phyloP scores from a whole-genome alignment of 2,888 invertebrate species.

The Phortica magna region DNA sequence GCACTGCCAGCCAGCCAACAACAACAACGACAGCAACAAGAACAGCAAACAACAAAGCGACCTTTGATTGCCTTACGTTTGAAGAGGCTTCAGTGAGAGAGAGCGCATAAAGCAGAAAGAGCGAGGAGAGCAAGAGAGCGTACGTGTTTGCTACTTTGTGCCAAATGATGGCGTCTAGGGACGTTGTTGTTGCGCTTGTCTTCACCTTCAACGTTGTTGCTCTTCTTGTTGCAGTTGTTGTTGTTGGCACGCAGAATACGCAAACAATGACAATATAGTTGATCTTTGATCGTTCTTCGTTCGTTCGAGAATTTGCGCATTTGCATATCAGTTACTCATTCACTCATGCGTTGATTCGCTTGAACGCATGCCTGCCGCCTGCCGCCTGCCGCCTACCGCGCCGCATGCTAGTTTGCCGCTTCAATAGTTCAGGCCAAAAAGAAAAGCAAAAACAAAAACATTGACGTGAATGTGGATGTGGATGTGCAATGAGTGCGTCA shows the following conservation, averaged over 20 bases:
- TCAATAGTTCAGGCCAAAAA: neutral
- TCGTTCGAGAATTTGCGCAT: conserved; percentile 23
- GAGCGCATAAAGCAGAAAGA: too few species aligned
- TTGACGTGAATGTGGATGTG: conserved; percentile 45
- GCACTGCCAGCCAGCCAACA: neutral
- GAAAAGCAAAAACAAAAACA: conserved; percentile 15
- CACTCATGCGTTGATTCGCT: neutral
- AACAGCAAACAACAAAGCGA: neutral
- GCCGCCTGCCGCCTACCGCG: neutral
- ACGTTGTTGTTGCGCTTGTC: neutral
- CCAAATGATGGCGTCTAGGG: conserved; percentile 10
- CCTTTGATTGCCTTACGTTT: conserved; percentile 12
- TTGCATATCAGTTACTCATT: conserved; percentile 14
- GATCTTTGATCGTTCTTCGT: conserved; percentile 30
- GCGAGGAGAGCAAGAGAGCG: neutral
- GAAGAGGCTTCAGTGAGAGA: neutral
- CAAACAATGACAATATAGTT: neutral
- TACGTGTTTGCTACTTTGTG: neutral
- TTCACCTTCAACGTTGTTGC: too few species aligned
- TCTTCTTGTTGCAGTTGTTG: neutral
- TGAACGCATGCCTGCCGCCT: neutral
- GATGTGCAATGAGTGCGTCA: conserved; percentile 56
- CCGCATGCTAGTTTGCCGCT: neutral
- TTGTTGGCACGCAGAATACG: neutral
- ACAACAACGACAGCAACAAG: too few species aligned